phyloP scores from a whole-genome alignment of 2,888 invertebrate species.

The Acheta domesticus region DNA sequence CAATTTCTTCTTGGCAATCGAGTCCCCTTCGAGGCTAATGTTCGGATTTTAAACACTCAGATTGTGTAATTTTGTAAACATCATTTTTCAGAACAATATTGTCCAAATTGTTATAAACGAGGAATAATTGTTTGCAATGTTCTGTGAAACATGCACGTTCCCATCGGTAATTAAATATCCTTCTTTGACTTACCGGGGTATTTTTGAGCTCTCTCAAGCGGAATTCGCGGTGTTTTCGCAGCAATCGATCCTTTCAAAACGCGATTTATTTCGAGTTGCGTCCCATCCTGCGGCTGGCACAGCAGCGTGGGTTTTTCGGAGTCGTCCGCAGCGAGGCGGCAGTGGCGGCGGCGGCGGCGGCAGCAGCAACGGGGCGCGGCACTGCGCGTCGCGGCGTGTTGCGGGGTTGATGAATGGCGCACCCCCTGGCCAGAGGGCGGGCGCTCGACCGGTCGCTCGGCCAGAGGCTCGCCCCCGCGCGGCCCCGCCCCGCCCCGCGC shows the following conservation, averaged over 20 bases:
- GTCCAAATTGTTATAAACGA: too few relatives aligned
- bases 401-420: background rate
- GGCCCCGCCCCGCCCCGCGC: background rate
- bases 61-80: too few relatives aligned
- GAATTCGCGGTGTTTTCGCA: conserved; percentile 5
- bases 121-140: too few relatives aligned
- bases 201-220: background rate
- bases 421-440: background rate
- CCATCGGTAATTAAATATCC: too few relatives aligned
- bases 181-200: too few relatives aligned
- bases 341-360: background rate
- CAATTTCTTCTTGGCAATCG: too few relatives aligned
- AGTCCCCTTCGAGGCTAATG: too few relatives aligned
- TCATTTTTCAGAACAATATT: too few relatives aligned
- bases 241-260: conserved; percentile 18
- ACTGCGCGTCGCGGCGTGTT: background rate
- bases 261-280: conserved; percentile 18
- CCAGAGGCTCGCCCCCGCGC: background rate
- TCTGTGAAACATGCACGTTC: too few relatives aligned
- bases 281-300: conserved; percentile 18
- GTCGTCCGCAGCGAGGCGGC: background rate
- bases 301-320: background rate
- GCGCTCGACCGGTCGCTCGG: background rate
- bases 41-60: too few relatives aligned
- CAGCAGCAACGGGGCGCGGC: too few relatives aligned